Percentiles rank a stretch among this genome's conserved stretches.
Evolutionary conservation across 2,113 vertebrate genomes (phyloP).

Genomic region (Cyanistes caeruleus): DNA sequence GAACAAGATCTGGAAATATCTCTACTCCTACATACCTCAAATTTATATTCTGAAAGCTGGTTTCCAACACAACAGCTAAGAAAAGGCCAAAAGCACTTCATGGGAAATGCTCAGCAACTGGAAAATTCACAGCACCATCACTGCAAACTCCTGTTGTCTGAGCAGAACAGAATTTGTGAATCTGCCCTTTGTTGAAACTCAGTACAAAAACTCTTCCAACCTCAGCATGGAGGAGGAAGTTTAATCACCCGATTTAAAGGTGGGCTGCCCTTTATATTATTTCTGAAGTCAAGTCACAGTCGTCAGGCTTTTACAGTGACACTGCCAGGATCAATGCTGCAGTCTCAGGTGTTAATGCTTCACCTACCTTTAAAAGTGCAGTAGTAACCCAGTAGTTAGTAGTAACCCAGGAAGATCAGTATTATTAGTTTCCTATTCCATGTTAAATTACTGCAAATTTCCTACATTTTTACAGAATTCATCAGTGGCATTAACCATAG

Average conservation of each 20-base stretch:
- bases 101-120: accelerated
- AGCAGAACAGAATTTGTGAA: not conserved
- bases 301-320: not conserved
- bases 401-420: slow-evolving; percentile 62
- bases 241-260: slow-evolving; percentile 38
- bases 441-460: slow-evolving; percentile 15
- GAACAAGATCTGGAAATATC: not conserved
- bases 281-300: slow-evolving; percentile 20
- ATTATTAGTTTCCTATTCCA: slow-evolving; percentile 37
- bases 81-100: not conserved
- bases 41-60: not conserved
- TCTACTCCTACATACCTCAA: not conserved
- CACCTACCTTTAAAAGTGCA: slow-evolving; percentile 67
- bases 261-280: slow-evolving; percentile 1
- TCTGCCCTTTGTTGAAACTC: not conserved
- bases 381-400: not conserved
- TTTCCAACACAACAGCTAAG: not conserved
- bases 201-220: not conserved
- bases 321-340: slow-evolving; percentile 22
- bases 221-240: not conserved
- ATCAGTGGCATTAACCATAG: slow-evolving; percentile 1
- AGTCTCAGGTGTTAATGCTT: slow-evolving; percentile 46
- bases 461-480: slow-evolving; percentile 10
- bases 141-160: accelerated
- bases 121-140: not conserved